Evolutionary conservation across 2,888 invertebrate species (phyloP).

Genomic region (Macropis europaea): DNA sequence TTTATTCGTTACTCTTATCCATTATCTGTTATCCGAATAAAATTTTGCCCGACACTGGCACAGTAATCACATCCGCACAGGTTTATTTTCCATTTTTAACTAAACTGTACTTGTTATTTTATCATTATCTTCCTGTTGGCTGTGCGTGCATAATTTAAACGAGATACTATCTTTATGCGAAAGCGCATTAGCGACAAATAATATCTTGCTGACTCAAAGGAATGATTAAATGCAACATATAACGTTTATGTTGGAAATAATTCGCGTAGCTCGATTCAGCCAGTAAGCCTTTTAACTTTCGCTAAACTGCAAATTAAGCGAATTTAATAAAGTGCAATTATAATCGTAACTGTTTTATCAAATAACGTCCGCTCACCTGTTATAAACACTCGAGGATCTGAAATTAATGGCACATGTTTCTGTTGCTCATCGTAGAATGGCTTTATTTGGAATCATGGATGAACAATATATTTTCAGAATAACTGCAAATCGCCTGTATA

Average conservation of each 20-base stretch:
- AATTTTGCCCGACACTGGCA: too few species aligned
- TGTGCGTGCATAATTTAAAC: not conserved
- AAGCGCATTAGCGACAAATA: slow-evolving; percentile 24
- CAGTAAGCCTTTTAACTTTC: too few species aligned
- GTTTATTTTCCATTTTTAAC: not conserved
- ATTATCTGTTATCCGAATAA: too few species aligned
- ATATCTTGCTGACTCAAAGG: slow-evolving; percentile 33
- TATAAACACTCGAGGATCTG: not conserved
- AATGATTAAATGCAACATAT: slow-evolving; percentile 30
- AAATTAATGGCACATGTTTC: not conserved
- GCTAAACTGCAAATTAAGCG: too few species aligned
- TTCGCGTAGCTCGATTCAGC: too few species aligned
- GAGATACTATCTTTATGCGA: not conserved
- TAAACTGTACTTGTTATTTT: not conserved
- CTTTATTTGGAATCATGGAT: too few species aligned
- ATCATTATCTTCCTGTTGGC: not conserved
- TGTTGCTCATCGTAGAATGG: not conserved
- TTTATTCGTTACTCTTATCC: too few species aligned
- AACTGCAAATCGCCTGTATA: not conserved
- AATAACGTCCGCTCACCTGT: not conserved
- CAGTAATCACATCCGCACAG: too few species aligned
- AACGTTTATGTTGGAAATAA: slow-evolving; percentile 16
- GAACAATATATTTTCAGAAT: too few species aligned
- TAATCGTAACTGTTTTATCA: not conserved
- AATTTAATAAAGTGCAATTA: too few species aligned